Conservation (phyloP, 2,888 invertebrate species). For the Thymelicus lineola region DNA sequence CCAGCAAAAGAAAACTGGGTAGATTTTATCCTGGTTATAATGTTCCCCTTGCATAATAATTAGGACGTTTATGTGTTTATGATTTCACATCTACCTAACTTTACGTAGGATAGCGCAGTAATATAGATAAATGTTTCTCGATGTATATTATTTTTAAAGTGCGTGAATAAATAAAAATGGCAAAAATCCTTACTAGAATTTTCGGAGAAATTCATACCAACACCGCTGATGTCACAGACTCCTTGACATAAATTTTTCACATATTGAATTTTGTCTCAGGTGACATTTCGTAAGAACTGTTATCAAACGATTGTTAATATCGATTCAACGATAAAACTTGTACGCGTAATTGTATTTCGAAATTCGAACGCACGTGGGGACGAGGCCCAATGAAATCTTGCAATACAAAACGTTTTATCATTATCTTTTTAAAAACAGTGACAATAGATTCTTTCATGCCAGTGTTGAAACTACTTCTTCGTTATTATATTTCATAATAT, state of each 20-base stretch:
- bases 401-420: conserved; percentile 37
- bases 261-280: conserved; percentile 54
- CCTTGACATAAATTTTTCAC: conserved; percentile 72
- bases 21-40: too few species aligned
- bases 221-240: conserved; percentile 21
- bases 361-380: conserved; percentile 60
- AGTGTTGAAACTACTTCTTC: conserved; percentile 29
- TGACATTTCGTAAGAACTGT: conserved; percentile 61
- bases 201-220: conserved; percentile 18
- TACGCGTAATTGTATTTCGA: conserved; percentile 64
- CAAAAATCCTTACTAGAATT: too few species aligned
- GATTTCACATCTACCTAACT: too few species aligned
- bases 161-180: too few species aligned
- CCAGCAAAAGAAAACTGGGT: too few species aligned
- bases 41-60: too few species aligned
- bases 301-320: conserved; percentile 59
- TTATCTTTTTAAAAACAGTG: conserved; percentile 28
- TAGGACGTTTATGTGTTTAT: too few species aligned
- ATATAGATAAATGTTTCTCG: too few species aligned
- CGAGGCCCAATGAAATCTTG: conserved; percentile 34
- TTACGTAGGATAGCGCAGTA: too few species aligned
- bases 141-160: too few species aligned
- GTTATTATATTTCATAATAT: conserved; percentile 22
- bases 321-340: conserved; percentile 57
- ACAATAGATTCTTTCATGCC: conserved; percentile 37